Percentiles rank a stretch among this genome's conserved stretches.
These are phyloP conservation scores for Daubentonia madagascariensis DNA, from an alignment of 2,113 vertebrate species.

Conservation along the genomic window DNA sequence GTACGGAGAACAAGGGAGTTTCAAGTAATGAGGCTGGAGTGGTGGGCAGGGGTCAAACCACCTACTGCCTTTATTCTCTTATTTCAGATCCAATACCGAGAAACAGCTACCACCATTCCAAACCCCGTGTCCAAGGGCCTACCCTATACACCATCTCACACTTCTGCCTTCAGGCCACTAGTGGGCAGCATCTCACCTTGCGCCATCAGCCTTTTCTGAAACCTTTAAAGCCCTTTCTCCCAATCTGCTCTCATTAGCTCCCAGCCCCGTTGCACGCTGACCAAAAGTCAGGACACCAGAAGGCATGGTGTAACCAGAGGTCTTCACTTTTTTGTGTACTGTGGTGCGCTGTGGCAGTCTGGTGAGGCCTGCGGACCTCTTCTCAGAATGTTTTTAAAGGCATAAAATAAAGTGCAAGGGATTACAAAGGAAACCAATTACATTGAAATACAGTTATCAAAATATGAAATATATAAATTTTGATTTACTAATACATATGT, in stretches of 20 bases:
- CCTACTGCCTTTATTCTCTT: background rate
- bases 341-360: background rate
- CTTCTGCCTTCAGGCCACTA: background rate
- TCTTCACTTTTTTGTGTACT: background rate
- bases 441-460: background rate
- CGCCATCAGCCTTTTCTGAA: background rate
- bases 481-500: background rate
- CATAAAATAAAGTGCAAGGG: background rate
- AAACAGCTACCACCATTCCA: background rate
- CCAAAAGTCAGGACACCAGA: background rate
- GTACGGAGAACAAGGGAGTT: background rate
- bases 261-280: accelerated
- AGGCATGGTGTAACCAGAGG: background rate
- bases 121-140: background rate
- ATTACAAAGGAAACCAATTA: background rate
- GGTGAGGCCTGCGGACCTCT: background rate
- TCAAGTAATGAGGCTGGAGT: background rate
- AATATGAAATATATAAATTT: background rate
- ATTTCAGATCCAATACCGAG: background rate
- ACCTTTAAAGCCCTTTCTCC: background rate
- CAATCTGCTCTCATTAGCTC: background rate
- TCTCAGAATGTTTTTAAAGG: constrained; percentile 19
- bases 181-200: constrained; percentile 3
- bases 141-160: background rate
- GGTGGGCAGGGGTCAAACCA: background rate